Evolutionary conservation across 2,113 vertebrate species (phyloP), one percentile per base, ranked within the genome.

Genomic region (Apeltes quadracus): DNA sequence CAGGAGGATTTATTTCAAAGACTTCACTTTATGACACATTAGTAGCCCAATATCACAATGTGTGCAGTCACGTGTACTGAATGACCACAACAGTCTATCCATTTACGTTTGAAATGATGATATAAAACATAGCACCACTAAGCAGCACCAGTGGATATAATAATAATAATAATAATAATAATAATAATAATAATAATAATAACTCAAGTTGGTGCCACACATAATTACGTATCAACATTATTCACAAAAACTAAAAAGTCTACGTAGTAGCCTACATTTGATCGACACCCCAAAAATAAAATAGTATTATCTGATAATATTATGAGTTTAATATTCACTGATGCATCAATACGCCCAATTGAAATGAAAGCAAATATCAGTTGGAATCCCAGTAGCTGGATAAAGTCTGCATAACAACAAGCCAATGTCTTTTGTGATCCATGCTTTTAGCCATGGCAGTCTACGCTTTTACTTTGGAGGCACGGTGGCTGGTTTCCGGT

Each of bases 381-480:
- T 27, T 1, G 11, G 12, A 48, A 34, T 18, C 13, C n/a, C 5
- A 20, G 14, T 15, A 46, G 36, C 7, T 44, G 3, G 23, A 53
- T 23, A 34, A 27, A 12, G 56, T 56, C 2, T 1, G 1, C 43
- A 34, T 23, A 15, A 25, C 4, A 41, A 12, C 23, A 23, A 18
- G 11, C 0, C 1, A 18, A n/a, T 43, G 7, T 51, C n/a, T 22
- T 50, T 8, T 51, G 11, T 34, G 9, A 6, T 34, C 18, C 3
- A 8, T 25, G 11, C 10, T 23, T 25, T 58, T 41, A 29, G 13
- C 54, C 9, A 5, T 44, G 1, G 3, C 27, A 62, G 6, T 22
- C 34, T 1, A 6, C 10, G 1, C 2, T 5, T 1, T 64, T 80
- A 78, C 7, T 83, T 25, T 83, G 76, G 83, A 75, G 61, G 39